A percentile compares a stretch with the other conserved stretches of the same genome.
phyloP scores from a whole-genome alignment of 2,888 invertebrate species.

The Andrena trimmerana region DNA sequence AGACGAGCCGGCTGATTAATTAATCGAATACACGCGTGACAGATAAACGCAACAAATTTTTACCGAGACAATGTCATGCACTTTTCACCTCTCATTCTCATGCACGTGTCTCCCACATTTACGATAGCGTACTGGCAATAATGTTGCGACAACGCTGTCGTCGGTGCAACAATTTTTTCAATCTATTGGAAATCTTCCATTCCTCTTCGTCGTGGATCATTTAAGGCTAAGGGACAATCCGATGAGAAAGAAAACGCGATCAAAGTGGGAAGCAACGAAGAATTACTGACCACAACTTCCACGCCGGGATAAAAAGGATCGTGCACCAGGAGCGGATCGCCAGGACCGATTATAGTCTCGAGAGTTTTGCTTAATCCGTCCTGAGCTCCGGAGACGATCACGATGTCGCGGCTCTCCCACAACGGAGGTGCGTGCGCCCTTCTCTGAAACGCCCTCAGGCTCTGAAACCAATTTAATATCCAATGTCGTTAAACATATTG shows the following conservation, averaged over 20 bases:
- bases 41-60: constrained; percentile 7
- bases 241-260: not conserved
- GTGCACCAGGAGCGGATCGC: constrained; percentile 90
- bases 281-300: constrained; percentile 88
- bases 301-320: constrained; percentile 91
- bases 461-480: constrained; percentile 78
- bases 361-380: constrained; percentile 92
- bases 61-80: not conserved
- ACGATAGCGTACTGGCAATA: no score
- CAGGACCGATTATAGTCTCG: constrained; percentile 90
- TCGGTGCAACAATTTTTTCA: no score
- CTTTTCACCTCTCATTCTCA: no score
- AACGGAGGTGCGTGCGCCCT: constrained; percentile 89
- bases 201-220: no score
- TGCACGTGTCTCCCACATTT: no score
- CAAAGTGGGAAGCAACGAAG: not conserved
- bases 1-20: not conserved
- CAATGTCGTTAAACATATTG: constrained; percentile 70
- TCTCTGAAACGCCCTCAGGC: constrained; percentile 88
- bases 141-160: no score
- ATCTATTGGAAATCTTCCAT: no score
- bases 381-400: constrained; percentile 91
- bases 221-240: not conserved
- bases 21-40: not conserved
- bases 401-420: constrained; percentile 87